Evolutionary conservation across 2,113 vertebrate species (phyloP), one percentile per base, ranked within the genome.

Genomic region (Daboia siamensis): DNA sequence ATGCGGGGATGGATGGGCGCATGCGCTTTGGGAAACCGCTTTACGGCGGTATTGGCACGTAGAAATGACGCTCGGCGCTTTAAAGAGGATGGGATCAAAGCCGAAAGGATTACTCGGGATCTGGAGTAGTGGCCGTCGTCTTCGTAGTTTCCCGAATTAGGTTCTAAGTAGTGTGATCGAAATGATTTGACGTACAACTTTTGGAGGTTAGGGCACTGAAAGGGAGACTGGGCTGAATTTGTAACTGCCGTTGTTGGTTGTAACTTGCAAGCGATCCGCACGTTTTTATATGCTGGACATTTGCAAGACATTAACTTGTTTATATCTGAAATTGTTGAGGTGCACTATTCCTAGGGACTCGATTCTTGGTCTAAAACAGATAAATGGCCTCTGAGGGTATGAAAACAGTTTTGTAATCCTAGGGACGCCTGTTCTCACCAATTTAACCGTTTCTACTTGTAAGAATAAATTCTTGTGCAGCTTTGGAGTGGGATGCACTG

Each of bases 21-120:
- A 33, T 26, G 51, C 56, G 56, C 48, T 23, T 24, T 54, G 61
- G 4, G 91, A 61, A 1, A 0, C 44, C 1, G 54, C 26, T 48
- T 55, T 93, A 86, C 89, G 26, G 91, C 90, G 93, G 92, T 90
- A 61, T 39, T 0, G 74, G 74, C n/a, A 91, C 93, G 96, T 90
- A 23, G 74, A 8, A 90, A 86, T 85, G 91, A 21, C 24, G 80
- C 74, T n/a, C 0, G 3, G 12, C 0, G 64, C 1, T 23, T 88
- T 61, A 1, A 51, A 88, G 87, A 0, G 89, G 26, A 90, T 21
- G 80, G 64, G 91, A 88, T 89, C 89, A 86, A 51, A 91, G 0
- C n/a, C 44, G 44, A 26, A 91, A 4, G 88, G 94, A 93, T 80
- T 0, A 17, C 5, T 1, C 26, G 9, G 0, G 46, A 85, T 12